Evolutionary conservation across 2,113 vertebrate genomes (phyloP), one percentile per base, ranked within the genome.

Genomic region (Myiopsitta monachus): DNA sequence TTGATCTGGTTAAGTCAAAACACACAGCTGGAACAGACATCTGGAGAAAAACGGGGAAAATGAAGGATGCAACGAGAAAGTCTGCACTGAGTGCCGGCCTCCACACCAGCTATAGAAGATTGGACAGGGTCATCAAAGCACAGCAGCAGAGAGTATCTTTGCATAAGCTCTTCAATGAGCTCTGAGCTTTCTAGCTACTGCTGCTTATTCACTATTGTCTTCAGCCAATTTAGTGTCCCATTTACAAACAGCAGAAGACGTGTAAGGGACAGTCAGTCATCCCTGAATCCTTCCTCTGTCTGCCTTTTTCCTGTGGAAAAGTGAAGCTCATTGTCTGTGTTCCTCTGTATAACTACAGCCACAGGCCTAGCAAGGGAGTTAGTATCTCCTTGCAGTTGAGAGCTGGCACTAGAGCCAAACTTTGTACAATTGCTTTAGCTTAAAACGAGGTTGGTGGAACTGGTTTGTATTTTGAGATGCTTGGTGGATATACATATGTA

Each of bases 1-100:
- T 72, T 73, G 31, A 30, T 64, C 59, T 74, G 16, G 38, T 80
- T 57, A 86, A 90, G 88, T 81, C 83, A 93, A 92, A 95, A 94
- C 59, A 94, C 18, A 19, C 82, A 73, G 46, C 64, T 86, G n/a
- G 44, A 92, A 28, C 14, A 54, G 67, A 41, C 46, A 74, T 76
- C 75, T 83, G 70, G 62, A 78, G 43, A 73, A 92, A 82, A 89
- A 14, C 10, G 28, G 26, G 31, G 9, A 11, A 86, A 81, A 79
- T 26, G 9, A 85, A 14, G 18, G 36, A 74, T 23, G 30, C 26
- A n/a, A 47, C 2, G 4, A 78, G 14, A 43, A 66, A 49, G 11
- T 63, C 85, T 85, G 6, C 55, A 26, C 49, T 67, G 27, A 44
- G 11, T 1, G 2, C 9, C 13, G 85, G 54, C 43, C 63, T 59